phyloP scores from a whole-genome alignment of 2,888 invertebrate species.

The Rosalia funebris region DNA sequence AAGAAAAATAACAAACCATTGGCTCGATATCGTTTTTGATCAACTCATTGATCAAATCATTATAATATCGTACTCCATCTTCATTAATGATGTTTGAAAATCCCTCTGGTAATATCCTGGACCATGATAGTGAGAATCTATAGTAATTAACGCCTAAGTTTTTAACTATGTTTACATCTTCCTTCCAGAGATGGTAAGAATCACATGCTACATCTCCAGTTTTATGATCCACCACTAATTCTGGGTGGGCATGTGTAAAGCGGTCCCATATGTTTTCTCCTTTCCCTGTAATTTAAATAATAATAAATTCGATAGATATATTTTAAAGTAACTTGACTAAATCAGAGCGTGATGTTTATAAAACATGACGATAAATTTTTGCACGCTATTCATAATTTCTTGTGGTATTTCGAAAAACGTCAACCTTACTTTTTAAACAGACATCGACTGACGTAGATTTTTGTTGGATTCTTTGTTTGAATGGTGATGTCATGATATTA shows the following conservation, averaged over 20 bases:
- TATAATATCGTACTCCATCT: constrained; percentile 80
- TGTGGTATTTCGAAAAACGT: too few relatives aligned
- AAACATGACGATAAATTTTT: too few relatives aligned
- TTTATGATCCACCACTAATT: constrained; percentile 65
- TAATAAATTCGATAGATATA: too few relatives aligned
- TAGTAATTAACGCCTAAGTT: constrained; percentile 66
- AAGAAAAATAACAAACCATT: constrained; percentile 67
- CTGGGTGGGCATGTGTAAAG: constrained; percentile 68
- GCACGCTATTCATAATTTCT: too few relatives aligned
- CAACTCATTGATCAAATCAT: constrained; percentile 77
- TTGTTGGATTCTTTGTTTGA: too few relatives aligned
- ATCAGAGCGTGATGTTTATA: too few relatives aligned
- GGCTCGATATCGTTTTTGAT: constrained; percentile 67
- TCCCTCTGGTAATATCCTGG: constrained; percentile 71
- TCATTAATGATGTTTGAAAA: constrained; percentile 73
- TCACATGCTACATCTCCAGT: constrained; percentile 74
- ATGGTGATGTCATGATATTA: too few relatives aligned
- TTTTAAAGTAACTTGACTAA: too few relatives aligned
- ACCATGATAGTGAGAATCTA: constrained; percentile 45
- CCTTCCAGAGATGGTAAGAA: constrained; percentile 72
- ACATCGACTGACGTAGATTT: too few relatives aligned
- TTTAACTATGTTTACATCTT: constrained; percentile 70
- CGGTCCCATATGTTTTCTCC: constrained; percentile 76
- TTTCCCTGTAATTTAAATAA: constrained; percentile 66
- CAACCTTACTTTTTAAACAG: too few relatives aligned